Evolutionary conservation across 2,797 vertebrate genomes (phyloP).

Genomic region (Sebastes diploproa): DNA sequence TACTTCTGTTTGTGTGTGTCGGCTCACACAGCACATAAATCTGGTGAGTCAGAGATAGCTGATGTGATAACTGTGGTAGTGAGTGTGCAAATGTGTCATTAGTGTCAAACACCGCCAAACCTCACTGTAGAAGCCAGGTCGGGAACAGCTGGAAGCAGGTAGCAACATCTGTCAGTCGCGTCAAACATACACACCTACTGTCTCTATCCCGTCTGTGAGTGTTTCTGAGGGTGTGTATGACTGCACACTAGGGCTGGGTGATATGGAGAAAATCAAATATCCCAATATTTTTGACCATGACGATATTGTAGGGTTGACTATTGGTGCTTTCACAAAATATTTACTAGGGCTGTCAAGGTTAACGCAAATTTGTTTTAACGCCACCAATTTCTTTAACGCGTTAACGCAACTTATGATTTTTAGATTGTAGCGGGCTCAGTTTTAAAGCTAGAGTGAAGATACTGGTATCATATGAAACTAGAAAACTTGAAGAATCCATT

Average conservation of each 20-base stretch:
- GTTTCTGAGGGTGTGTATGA: background rate
- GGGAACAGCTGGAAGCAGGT: conserved; percentile 61
- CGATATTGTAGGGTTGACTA: background rate
- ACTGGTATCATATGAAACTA: too few species aligned
- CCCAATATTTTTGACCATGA: too few species aligned
- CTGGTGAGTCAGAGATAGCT: conserved; percentile 51
- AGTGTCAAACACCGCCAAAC: background rate
- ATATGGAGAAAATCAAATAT: background rate
- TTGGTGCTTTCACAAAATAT: background rate
- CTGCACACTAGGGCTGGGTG: background rate
- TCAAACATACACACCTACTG: conserved; percentile 21
- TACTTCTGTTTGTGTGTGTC: conserved; percentile 38
- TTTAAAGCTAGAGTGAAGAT: too few species aligned
- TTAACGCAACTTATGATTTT: too few species aligned
- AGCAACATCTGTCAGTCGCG: conserved; percentile 67
- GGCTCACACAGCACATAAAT: conserved; percentile 47
- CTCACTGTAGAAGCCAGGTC: conserved; percentile 46
- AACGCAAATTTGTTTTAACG: too few species aligned
- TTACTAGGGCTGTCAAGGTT: background rate
- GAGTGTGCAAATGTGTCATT: conserved; percentile 57
- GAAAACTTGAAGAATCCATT: too few species aligned
- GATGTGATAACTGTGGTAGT: conserved; percentile 33
- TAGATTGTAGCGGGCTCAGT: too few species aligned
- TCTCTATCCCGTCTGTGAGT: conserved; percentile 29
- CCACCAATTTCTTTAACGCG: too few species aligned